These are phyloP conservation scores for Phrynocephalus forsythii DNA, from an alignment of 2,797 vertebrate genomes.

Conservation along the genomic window DNA sequence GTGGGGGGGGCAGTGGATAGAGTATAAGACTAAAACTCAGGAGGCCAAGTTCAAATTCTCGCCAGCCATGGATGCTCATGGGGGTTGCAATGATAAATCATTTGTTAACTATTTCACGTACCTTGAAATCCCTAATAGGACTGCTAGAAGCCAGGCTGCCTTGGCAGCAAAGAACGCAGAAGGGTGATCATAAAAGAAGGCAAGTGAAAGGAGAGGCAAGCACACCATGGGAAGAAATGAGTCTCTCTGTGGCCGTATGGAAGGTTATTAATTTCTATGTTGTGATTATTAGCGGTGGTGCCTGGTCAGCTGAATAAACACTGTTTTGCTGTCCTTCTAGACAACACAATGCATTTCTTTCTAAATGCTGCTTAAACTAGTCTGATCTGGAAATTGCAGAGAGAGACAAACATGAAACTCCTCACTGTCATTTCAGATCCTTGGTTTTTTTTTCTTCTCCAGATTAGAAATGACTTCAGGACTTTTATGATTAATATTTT, in stretches of 20 bases:
- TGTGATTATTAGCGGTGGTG: neutral
- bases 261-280: neutral
- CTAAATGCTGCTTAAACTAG: fast-evolving
- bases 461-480: constrained; percentile 14
- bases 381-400: neutral
- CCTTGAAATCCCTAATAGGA: neutral
- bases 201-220: neutral
- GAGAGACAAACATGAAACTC: neutral
- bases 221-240: neutral
- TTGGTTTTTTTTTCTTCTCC: neutral
- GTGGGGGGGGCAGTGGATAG: no score
- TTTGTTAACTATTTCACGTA: no score
- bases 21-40: no score
- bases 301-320: neutral
- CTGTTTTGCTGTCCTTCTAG: neutral
- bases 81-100: no score
- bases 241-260: neutral
- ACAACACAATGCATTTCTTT: neutral
- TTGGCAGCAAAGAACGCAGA: neutral
- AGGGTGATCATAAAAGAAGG: neutral
- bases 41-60: no score
- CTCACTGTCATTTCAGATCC: neutral
- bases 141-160: neutral
- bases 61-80: no score
- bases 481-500: neutral